phyloP scores from a whole-genome alignment of 2,888 invertebrate species.

The Gari tellinella region DNA sequence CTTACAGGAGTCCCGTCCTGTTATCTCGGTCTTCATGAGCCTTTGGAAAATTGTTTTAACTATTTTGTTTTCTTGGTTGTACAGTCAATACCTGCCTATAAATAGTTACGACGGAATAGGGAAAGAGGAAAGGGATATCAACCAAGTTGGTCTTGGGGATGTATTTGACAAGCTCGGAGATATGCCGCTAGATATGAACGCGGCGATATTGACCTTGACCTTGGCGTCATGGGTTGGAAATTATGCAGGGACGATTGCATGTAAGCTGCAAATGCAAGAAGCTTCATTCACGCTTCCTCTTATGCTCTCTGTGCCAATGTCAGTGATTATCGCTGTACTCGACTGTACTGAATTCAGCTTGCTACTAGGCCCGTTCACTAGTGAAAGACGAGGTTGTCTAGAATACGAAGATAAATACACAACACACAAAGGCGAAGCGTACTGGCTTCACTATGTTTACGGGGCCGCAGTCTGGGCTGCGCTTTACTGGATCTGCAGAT shows the following conservation, averaged over 20 bases:
- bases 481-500: constrained; percentile 77
- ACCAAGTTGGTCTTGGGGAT: constrained; percentile 11
- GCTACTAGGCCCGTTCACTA: constrained; percentile 35
- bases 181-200: constrained; percentile 22
- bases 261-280: constrained; percentile 85
- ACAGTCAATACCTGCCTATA: constrained; percentile 9
- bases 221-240: constrained; percentile 74
- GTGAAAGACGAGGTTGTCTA: constrained; percentile 28
- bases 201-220: constrained; percentile 54
- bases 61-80: constrained; percentile 33
- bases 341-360: constrained; percentile 34
- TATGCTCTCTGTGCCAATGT: constrained; percentile 82
- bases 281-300: constrained; percentile 84
- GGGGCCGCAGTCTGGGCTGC: constrained; percentile 74
- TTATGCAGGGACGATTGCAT: constrained; percentile 85
- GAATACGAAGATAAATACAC: not conserved
- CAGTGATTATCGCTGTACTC: constrained; percentile 44
- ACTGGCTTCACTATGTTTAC: constrained; percentile 41
- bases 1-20: constrained; percentile 61
- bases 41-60: constrained; percentile 56
- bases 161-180: constrained; percentile 28
- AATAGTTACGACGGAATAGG: constrained; percentile 3
- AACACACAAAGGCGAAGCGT: not conserved
- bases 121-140: constrained; percentile 2
- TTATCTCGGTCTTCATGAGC: constrained; percentile 47